Evolutionary conservation across 2,113 vertebrate species (phyloP), one percentile per base, ranked within the genome.

Genomic region (Nothobranchius furzeri): DNA sequence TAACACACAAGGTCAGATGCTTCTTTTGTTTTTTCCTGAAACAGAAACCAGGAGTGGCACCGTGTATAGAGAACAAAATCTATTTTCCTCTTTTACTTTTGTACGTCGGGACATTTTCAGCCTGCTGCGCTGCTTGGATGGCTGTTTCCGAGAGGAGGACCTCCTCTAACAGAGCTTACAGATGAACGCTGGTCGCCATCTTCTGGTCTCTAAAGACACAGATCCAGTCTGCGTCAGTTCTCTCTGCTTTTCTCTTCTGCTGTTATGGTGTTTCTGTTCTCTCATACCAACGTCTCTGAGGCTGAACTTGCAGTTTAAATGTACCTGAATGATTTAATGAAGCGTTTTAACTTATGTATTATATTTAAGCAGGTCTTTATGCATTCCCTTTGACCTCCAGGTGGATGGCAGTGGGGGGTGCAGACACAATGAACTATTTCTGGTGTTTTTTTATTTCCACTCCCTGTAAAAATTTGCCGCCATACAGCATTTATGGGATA

Each of bases 71-170:
- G 95, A 98, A 97, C 95, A 96, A 97, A 98, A 95, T 99, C 92
- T 99, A 99, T 98, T 98, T 99, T 98, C 96, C 86, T 95, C 95
- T 96, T 96, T 96, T 95, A 98, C 95, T 97, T 98, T 98, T 99
- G 94, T 98, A 98, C 94, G 96, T 90, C 46, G 75, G 94, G 91
- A 95, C 93, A 75, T 78, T 92, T 93, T 92, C 93, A 93, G 93
- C 90, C 87, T 91, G 90, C 92, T 93, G 90, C 94, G 90, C 91
- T 90, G 91, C 94, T 94, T 95, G 68, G 84, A 50, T 93, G 86
- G 68, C 78, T 90, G 91, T 93, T 93, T 91, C 77, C 46, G 73
- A 66, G 51, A 88, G 91, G 91, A 95, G 45, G 90, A 92, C 89
- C 47, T 45, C 20, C 64, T 46, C 68, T 55, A 60, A 52, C 51